A percentile compares a stretch with the other conserved stretches of the same genome.
Evolutionary conservation across 2,113 vertebrate genomes (phyloP).

Genomic region (Stigmatopora nigra): DNA sequence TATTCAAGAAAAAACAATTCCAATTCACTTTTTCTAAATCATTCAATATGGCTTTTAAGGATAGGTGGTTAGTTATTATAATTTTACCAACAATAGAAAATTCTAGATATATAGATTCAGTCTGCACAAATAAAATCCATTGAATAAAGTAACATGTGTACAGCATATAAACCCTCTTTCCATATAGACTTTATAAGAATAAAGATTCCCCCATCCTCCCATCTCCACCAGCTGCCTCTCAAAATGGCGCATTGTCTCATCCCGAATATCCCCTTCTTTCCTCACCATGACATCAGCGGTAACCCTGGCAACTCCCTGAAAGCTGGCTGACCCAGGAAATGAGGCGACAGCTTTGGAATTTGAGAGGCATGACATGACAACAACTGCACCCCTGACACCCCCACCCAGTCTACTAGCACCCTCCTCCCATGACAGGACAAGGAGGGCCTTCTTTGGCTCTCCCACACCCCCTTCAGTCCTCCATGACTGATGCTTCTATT

Average conservation of each 20-base stretch:
- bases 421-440: slow-evolving; percentile 34
- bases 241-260: slow-evolving; percentile 38
- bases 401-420: slow-evolving; percentile 1
- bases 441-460: slow-evolving; percentile 45
- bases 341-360: slow-evolving; percentile 67
- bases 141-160: neutral
- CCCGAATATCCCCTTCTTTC: slow-evolving; percentile 41
- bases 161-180: neutral
- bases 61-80: neutral
- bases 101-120: too few relatives aligned
- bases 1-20: too few relatives aligned
- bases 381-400: slow-evolving; percentile 6
- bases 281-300: slow-evolving; percentile 64
- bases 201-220: neutral
- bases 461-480: slow-evolving; percentile 4
- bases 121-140: slow-evolving; percentile 1
- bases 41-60: neutral
- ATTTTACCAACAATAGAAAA: neutral
- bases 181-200: neutral
- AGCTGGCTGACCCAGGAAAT: slow-evolving; percentile 61
- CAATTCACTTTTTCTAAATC: too few relatives aligned
- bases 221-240: neutral
- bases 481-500: slow-evolving; percentile 39
- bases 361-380: slow-evolving; percentile 39
- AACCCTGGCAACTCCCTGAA: slow-evolving; percentile 56